These are phyloP conservation scores for Tridacna gigas DNA, from an alignment of 2,888 invertebrate species.

Conservation along the genomic window DNA sequence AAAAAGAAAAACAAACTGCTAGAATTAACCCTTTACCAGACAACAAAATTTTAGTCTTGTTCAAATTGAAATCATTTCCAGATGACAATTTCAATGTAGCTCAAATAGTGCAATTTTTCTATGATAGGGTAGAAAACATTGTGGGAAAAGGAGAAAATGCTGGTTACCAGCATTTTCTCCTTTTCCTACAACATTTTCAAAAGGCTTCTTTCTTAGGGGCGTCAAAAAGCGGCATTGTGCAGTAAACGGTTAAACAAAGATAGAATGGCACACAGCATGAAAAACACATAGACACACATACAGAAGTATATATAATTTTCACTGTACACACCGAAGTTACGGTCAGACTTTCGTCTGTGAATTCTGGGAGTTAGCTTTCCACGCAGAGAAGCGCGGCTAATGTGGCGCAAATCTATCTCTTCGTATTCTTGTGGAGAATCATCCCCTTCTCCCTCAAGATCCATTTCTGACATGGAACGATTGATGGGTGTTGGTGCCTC, in stretches of 20 bases:
- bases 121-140: background rate
- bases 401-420: constrained; percentile 55
- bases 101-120: too few relatives aligned
- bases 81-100: too few relatives aligned
- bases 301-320: background rate
- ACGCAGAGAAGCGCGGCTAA: constrained; percentile 40
- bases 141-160: background rate
- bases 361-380: constrained; percentile 50
- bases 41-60: too few relatives aligned
- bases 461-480: constrained; percentile 36
- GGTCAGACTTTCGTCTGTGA: constrained; percentile 31
- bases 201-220: too few relatives aligned
- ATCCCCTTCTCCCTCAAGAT: constrained; percentile 23
- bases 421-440: constrained; percentile 44
- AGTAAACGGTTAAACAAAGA: background rate
- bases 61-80: too few relatives aligned
- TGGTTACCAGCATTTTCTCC: background rate
- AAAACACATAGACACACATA: background rate
- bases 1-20: too few relatives aligned
- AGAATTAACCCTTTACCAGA: too few relatives aligned
- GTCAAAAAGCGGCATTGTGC: too few relatives aligned
- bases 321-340: constrained; percentile 2
- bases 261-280: background rate
- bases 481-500: constrained; percentile 14
- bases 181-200: too few relatives aligned